phyloP scores from a whole-genome alignment of 2,113 vertebrate species.

The Prolemur simus region DNA sequence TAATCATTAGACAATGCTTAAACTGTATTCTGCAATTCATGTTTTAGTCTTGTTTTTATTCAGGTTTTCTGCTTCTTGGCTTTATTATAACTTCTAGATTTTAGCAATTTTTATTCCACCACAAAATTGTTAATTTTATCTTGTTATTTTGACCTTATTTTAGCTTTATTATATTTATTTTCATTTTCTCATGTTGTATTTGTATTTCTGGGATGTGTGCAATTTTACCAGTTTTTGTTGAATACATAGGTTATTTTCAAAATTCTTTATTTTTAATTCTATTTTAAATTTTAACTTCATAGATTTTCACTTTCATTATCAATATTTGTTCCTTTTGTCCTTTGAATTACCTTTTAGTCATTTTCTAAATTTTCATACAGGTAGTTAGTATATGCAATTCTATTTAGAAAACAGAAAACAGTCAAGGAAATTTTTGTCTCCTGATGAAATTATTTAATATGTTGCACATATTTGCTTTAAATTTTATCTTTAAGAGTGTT shows the following conservation, averaged over 20 bases:
- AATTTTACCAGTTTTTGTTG: not conserved
- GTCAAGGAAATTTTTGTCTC: not conserved
- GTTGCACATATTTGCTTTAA: not conserved
- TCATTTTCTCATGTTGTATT: not conserved
- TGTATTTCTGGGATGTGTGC: not conserved
- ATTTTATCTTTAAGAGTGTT: not conserved
- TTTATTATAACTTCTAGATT: not conserved
- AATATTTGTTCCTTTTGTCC: not conserved
- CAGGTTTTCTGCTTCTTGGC: not conserved
- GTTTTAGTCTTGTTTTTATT: not conserved
- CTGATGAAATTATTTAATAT: not conserved
- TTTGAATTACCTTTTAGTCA: not conserved
- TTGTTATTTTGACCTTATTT: not conserved
- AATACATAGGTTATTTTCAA: not conserved
- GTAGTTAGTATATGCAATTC: not conserved
- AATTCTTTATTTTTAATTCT: not conserved
- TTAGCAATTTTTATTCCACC: not conserved
- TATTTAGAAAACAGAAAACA: not conserved
- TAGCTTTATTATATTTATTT: not conserved
- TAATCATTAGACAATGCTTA: not conserved
- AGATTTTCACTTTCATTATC: not conserved
- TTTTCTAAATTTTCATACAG: not conserved
- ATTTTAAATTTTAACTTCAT: not conserved
- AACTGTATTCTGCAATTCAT: not conserved
- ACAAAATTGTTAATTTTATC: not conserved